Percentiles rank a stretch among this genome's conserved stretches.
phyloP scores from a whole-genome alignment of 2,113 vertebrate genomes.

The Eira barbara region DNA sequence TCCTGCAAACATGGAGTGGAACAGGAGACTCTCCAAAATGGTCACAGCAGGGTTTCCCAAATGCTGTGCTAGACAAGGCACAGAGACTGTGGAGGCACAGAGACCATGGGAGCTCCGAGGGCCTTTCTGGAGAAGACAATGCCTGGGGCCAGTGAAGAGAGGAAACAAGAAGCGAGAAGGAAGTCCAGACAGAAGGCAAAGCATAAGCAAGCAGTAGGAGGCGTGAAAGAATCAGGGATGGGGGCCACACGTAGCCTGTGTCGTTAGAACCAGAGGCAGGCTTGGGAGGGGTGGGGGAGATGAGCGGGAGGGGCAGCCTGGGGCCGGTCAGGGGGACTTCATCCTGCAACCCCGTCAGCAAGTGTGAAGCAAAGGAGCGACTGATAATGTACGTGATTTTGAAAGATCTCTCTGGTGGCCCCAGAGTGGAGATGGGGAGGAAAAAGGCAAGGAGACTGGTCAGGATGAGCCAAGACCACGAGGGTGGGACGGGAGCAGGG shows the following conservation, averaged over 20 bases:
- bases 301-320: neutral
- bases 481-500: neutral
- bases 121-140: neutral
- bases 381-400: fast-evolving
- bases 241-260: neutral
- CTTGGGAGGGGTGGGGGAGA: too few relatives aligned
- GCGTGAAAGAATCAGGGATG: neutral
- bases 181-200: neutral
- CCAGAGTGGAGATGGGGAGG: neutral
- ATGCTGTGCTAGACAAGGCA: neutral
- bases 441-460: too few relatives aligned
- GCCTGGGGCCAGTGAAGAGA: neutral
- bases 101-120: neutral
- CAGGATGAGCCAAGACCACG: neutral
- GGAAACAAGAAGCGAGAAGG: neutral
- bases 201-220: neutral
- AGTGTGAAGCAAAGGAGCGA: neutral
- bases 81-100: too few relatives aligned
- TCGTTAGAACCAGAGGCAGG: fast-evolving
- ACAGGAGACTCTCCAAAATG: neutral
- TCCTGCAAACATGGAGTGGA: neutral
- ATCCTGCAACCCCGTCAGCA: neutral
- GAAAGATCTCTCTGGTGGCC: neutral
- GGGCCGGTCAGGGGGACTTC: fast-evolving
- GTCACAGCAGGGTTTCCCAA: neutral